These are phyloP conservation scores for Atta colombica DNA, from an alignment of 1,140 invertebrate genomes.

Conservation along the genomic window DNA sequence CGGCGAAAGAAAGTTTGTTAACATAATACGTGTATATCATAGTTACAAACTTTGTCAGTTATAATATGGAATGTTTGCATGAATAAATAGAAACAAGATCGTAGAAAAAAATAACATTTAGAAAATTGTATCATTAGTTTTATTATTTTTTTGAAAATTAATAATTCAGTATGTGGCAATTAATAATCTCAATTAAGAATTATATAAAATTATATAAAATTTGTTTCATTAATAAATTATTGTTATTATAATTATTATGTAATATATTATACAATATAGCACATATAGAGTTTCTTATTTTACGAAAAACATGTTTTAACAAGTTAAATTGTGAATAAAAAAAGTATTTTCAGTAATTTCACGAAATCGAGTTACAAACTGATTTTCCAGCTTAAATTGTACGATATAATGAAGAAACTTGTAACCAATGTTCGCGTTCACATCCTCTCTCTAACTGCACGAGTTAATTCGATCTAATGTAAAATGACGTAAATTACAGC, in stretches of 20 bases:
- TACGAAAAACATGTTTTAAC: background rate
- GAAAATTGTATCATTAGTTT: background rate
- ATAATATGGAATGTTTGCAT: background rate
- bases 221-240: background rate
- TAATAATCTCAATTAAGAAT: slow-evolving; percentile 5
- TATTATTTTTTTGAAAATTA: slow-evolving; percentile 4
- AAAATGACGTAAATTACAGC: slow-evolving; percentile 29
- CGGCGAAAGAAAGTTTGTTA: background rate
- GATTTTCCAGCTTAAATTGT: slow-evolving; percentile 9
- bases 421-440: slow-evolving; percentile 15
- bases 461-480: slow-evolving; percentile 1
- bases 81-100: background rate
- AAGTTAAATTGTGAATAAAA: slow-evolving; percentile 28
- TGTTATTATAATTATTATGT: slow-evolving; percentile 3
- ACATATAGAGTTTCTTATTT: background rate
- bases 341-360: slow-evolving; percentile 4
- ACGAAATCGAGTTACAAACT: slow-evolving; percentile 3
- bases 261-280: background rate
- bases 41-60: background rate
- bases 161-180: background rate
- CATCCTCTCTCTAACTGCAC: background rate
- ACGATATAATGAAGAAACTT: slow-evolving; percentile 42
- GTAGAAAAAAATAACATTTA: background rate
- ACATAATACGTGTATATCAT: background rate
- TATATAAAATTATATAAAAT: background rate